Conservation (phyloP, 2,113 vertebrate species). For the Peucedramus taeniatus region DNA sequence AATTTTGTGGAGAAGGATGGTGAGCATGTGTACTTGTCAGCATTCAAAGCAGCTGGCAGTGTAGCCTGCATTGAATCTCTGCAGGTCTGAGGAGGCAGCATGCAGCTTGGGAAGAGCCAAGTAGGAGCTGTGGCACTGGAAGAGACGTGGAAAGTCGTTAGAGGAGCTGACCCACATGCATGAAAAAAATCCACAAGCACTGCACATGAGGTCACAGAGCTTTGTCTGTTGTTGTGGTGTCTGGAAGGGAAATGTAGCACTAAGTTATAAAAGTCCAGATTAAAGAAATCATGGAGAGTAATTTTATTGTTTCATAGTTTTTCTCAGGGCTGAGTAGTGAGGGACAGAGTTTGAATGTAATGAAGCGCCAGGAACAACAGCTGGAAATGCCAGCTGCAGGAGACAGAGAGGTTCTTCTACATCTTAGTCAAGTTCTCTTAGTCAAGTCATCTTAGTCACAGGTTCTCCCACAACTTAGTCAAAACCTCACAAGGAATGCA, state of each 20-base stretch:
- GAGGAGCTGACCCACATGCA: background rate
- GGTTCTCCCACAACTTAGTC: too few species aligned
- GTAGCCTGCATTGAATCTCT: background rate
- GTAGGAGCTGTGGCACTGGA: background rate
- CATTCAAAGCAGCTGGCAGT: background rate
- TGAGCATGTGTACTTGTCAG: accelerated
- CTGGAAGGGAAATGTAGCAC: background rate
- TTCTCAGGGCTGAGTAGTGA: background rate
- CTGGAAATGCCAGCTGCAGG: background rate
- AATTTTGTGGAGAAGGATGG: background rate
- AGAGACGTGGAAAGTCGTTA: background rate
- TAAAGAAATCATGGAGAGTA: background rate
- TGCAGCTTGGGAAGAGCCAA: background rate
- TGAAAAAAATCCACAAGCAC: background rate
- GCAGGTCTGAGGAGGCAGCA: background rate
- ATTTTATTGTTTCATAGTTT: background rate
- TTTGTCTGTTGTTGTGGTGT: background rate
- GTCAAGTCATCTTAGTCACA: background rate
- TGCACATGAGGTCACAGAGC: background rate
- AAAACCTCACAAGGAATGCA: background rate
- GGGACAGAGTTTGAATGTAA: background rate
- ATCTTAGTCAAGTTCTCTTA: background rate
- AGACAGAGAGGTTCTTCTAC: background rate
- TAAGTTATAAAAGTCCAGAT: background rate
- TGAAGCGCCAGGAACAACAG: background rate